Conservation (phyloP, 2,113 vertebrate genomes). For the Orycteropus afer region DNA sequence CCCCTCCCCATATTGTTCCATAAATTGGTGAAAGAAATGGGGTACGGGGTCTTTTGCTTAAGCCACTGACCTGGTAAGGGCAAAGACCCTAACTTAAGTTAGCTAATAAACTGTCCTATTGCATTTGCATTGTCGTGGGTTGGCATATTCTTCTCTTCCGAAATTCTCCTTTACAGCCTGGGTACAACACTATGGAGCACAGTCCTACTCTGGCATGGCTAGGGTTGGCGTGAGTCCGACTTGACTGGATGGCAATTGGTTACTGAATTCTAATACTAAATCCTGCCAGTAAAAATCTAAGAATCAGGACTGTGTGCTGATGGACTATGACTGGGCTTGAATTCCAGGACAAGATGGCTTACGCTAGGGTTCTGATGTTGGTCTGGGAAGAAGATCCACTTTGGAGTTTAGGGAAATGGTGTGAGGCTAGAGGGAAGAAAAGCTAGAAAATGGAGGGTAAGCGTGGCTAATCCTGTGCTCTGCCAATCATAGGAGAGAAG, state of each 20-base stretch:
- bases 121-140: too few species aligned
- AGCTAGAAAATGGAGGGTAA: background rate
- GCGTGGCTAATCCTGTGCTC: background rate
- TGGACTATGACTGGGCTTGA: background rate
- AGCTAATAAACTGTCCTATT: too few species aligned
- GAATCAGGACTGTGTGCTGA: background rate
- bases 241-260: background rate
- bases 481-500: background rate
- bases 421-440: conserved; percentile 12
- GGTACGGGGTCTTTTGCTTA: too few species aligned
- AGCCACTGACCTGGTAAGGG: too few species aligned
- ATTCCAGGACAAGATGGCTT: background rate
- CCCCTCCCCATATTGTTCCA: too few species aligned
- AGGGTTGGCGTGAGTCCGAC: background rate
- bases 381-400: background rate
- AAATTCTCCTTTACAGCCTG: too few species aligned
- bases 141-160: too few species aligned
- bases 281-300: conserved; percentile 30
- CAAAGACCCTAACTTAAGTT: too few species aligned
- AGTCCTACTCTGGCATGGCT: background rate
- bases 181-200: too few species aligned
- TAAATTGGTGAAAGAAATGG: too few species aligned
- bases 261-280: conserved; percentile 28
- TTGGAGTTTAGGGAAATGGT: background rate
- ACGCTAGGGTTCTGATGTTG: background rate